Evolutionary conservation across 2,888 invertebrate species (phyloP).

Genomic region (Ommatoiulus sabulosus): DNA sequence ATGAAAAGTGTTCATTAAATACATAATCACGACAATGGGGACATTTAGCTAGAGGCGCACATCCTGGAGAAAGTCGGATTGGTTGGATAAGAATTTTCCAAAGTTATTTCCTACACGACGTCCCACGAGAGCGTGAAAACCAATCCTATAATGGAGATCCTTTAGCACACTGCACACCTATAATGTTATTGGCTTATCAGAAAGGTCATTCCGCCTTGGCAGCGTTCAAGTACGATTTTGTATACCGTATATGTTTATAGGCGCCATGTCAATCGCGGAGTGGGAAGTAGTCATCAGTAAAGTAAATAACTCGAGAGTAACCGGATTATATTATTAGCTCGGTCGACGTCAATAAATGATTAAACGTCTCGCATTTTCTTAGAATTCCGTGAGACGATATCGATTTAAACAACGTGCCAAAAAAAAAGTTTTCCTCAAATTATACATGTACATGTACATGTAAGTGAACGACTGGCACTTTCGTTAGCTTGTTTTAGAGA

Average conservation of each 20-base stretch:
- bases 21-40: neutral
- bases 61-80: neutral
- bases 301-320: neutral
- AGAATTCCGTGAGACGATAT: neutral
- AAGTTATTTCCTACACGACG: neutral
- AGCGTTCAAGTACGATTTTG: neutral
- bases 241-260: neutral
- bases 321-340: conserved; percentile 13
- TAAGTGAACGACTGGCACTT: too few species aligned
- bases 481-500: too few species aligned
- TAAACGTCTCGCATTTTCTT: conserved; percentile 5
- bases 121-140: neutral
- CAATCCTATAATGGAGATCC: neutral
- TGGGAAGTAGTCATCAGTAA: neutral
- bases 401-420: neutral
- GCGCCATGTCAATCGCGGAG: conserved; percentile 16
- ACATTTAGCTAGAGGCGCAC: neutral
- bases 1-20: conserved; percentile 11
- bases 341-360: conserved; percentile 5
- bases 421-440: neutral
- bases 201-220: neutral
- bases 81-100: neutral
- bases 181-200: neutral
- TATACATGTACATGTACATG: neutral
- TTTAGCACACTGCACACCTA: neutral